These are phyloP conservation scores for Callaeas wilsoni DNA, from an alignment of 2,113 vertebrate genomes.

Conservation along the genomic window DNA sequence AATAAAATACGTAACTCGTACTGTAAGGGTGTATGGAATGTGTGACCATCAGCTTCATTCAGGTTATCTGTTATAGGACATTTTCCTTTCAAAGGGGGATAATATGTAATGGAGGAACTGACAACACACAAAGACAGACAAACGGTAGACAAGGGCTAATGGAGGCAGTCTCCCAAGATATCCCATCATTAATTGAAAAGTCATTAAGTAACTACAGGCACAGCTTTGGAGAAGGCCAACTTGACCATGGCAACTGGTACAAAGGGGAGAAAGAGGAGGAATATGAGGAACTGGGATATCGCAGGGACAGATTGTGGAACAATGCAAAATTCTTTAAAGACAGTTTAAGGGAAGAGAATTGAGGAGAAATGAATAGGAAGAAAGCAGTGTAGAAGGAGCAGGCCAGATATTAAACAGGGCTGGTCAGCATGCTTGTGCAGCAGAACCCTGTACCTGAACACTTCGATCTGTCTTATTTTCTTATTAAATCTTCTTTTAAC, in stretches of 20 bases:
- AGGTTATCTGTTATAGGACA: background rate
- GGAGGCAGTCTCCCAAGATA: background rate
- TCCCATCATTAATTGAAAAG: background rate
- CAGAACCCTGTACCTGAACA: background rate
- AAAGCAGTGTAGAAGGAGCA: background rate
- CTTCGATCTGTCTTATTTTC: background rate
- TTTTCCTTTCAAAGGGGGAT: background rate
- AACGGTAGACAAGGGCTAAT: background rate
- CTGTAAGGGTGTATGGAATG: background rate
- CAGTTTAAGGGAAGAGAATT: background rate
- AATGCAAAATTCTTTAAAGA: background rate
- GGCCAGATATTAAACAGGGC: background rate
- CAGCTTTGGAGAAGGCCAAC: background rate
- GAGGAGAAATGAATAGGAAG: background rate
- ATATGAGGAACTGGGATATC: background rate
- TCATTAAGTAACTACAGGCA: background rate
- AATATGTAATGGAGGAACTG: background rate
- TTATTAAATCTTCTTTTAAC: background rate
- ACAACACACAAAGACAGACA: background rate
- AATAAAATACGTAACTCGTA: background rate
- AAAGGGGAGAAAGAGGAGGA: background rate
- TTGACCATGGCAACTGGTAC: background rate
- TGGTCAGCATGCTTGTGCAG: background rate
- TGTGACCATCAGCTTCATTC: background rate
- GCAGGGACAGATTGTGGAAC: background rate